Conservation (phyloP, 2,797 vertebrate genomes). For the Sebastolobus altivelis region DNA sequence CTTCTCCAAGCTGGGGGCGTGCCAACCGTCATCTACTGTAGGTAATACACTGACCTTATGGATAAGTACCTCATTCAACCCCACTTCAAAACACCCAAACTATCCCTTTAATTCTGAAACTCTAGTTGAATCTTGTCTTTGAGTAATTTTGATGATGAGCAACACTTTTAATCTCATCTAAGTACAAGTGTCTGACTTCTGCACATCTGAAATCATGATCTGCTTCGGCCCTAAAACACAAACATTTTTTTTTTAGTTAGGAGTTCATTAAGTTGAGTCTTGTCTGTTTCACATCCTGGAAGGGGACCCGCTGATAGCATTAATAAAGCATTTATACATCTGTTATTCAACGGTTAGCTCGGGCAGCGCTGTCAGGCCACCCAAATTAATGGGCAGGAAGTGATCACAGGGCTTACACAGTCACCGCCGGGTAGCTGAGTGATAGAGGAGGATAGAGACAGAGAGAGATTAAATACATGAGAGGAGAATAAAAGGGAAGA, state of each 20-base stretch:
- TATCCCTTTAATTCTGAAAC: background rate
- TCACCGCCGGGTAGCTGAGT: slow-evolving; percentile 67
- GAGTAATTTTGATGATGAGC: background rate
- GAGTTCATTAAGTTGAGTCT: slow-evolving; percentile 63
- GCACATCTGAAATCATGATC: background rate
- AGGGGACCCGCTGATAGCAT: slow-evolving; percentile 69
- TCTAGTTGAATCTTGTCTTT: background rate
- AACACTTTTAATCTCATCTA: slow-evolving; percentile 1
- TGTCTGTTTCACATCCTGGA: slow-evolving; percentile 63
- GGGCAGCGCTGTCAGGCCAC: slow-evolving; percentile 69
- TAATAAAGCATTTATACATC: slow-evolving; percentile 80
- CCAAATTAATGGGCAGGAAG: slow-evolving; percentile 81
- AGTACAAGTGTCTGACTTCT: background rate
- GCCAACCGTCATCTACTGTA: too few relatives aligned
- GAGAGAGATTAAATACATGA: slow-evolving; percentile 74
- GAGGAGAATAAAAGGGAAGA: slow-evolving; percentile 73
- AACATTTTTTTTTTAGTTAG: background rate
- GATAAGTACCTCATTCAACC: too few relatives aligned
- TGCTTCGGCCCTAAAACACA: background rate
- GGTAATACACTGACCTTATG: too few relatives aligned
- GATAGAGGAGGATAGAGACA: slow-evolving; percentile 64
- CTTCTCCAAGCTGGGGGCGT: too few relatives aligned
- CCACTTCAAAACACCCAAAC: too few relatives aligned
- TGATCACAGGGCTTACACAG: slow-evolving; percentile 77
- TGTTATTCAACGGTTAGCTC: slow-evolving; percentile 77